Evolutionary conservation across 1,140 invertebrate genomes (phyloP).

Genomic region (Pteromalus puparum): DNA sequence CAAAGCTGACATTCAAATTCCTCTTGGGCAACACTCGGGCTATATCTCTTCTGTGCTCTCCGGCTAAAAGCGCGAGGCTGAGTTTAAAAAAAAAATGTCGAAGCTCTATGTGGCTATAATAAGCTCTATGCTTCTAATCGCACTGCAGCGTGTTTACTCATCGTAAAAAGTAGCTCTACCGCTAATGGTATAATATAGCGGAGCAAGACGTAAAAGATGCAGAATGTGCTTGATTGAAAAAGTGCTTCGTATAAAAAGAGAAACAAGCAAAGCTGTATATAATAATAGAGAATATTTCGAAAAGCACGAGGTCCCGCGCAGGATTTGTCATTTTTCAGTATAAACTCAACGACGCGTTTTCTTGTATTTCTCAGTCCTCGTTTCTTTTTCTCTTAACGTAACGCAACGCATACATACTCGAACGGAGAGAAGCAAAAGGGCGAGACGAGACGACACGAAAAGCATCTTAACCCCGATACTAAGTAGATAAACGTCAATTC

Average conservation of each 20-base stretch:
- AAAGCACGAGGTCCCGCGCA: background rate
- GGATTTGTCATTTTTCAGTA: background rate
- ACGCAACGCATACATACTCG: background rate
- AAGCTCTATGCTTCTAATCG: background rate
- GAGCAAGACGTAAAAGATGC: background rate
- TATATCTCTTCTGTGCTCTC: background rate
- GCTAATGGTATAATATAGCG: background rate
- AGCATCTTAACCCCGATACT: background rate
- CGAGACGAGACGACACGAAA: background rate
- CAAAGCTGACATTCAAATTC: background rate
- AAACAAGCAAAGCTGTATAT: constrained; percentile 7
- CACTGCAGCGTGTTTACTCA: background rate
- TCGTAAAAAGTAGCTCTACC: background rate
- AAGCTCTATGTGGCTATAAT: background rate
- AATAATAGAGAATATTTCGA: background rate
- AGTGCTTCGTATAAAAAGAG: constrained; percentile 6
- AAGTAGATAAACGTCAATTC: constrained; percentile 21
- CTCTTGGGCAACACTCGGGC: background rate
- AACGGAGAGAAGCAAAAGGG: background rate
- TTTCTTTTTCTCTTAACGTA: background rate
- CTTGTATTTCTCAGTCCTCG: background rate
- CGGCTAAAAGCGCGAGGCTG: background rate
- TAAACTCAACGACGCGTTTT: background rate
- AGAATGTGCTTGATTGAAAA: constrained; percentile 6
- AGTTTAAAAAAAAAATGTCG: background rate